These are phyloP conservation scores for Rhinolophus sinicus DNA, from an alignment of 2,113 vertebrate genomes.

Conservation along the genomic window DNA sequence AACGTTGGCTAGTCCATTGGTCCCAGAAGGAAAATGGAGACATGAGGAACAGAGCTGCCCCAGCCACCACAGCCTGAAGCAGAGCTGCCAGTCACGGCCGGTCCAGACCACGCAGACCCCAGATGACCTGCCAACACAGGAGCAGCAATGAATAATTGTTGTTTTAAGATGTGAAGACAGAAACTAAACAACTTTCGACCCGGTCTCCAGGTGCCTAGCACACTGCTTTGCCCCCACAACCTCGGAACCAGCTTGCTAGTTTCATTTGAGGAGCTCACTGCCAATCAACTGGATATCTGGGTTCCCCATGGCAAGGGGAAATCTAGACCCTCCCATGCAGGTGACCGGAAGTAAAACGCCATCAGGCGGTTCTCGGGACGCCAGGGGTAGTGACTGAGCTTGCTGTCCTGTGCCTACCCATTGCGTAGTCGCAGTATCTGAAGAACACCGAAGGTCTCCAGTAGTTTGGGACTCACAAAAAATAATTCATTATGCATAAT, in stretches of 20 bases:
- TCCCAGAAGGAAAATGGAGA: not conserved
- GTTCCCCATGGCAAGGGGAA: not conserved
- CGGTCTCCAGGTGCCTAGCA: not conserved
- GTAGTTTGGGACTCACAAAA: constrained; percentile 88
- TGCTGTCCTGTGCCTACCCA: constrained; percentile 51
- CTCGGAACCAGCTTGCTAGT: constrained; percentile 3
- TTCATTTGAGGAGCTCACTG: not conserved
- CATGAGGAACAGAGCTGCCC: not conserved
- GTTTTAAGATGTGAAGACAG: not conserved
- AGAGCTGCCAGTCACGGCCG: not conserved
- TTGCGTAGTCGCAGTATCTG: constrained; percentile 57
- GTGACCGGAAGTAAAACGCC: constrained; percentile 37
- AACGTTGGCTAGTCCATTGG: not conserved
- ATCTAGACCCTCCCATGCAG: not conserved
- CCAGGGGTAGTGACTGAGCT: constrained; percentile 36
- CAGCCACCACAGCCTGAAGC: not conserved
- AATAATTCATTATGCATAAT: constrained; percentile 89
- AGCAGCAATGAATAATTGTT: not conserved
- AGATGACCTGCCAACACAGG: not conserved
- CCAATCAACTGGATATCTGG: not conserved
- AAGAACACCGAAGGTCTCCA: constrained; percentile 77
- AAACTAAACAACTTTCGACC: not conserved
- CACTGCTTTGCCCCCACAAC: not conserved
- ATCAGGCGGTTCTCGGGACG: not conserved
- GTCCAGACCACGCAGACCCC: not conserved